Conservation (phyloP, 2,113 vertebrate genomes). For the Myanophis thanlyinensis region DNA sequence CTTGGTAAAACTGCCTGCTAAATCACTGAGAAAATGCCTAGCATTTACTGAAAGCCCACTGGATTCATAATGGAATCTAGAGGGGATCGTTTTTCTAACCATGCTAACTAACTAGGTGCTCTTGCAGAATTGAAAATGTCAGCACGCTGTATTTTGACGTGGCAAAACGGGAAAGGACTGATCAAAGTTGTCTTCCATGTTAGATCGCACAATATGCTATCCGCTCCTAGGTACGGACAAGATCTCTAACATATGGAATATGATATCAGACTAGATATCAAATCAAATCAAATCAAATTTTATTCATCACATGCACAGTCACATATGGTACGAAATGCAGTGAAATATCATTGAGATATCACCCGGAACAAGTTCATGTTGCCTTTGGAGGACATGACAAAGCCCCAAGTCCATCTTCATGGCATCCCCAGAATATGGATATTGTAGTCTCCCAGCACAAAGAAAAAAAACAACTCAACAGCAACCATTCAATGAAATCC, state of each 20-base stretch:
- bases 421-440: not conserved
- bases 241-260: not conserved
- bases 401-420: not conserved
- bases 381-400: not conserved
- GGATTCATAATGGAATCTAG: not conserved
- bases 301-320: no score
- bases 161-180: not conserved
- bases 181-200: not conserved
- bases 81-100: not conserved
- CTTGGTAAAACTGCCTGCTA: not conserved
- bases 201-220: not conserved
- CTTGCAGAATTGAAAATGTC: not conserved
- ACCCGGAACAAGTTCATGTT: not conserved
- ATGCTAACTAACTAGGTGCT: not conserved
- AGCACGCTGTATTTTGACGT: not conserved
- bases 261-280: not conserved
- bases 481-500: not conserved
- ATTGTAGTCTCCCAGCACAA: not conserved
- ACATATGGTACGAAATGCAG: no score
- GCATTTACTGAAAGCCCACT: not conserved
- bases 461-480: not conserved
- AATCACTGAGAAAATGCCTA: not conserved
- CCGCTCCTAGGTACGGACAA: not conserved
- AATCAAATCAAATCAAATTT: no score
- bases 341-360: no score